These are phyloP conservation scores for Polyploca ridens DNA, from an alignment of 2,888 invertebrate genomes.

Conservation along the genomic window DNA sequence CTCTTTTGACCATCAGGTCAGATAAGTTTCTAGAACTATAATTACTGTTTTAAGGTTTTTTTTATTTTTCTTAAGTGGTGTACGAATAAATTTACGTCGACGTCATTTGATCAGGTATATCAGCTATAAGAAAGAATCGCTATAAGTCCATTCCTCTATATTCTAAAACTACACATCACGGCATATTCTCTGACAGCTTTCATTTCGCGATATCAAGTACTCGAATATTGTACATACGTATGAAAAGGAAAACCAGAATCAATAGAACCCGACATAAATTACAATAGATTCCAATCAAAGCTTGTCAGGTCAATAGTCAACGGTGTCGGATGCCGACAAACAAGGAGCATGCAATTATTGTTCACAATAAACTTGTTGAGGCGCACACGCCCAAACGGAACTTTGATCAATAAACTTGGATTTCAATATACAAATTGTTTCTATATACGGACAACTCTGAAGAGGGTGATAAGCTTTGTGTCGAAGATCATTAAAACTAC, in stretches of 20 bases:
- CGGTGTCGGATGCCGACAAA: slow-evolving; percentile 1
- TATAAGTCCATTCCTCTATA: too few species aligned
- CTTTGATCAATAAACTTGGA: background rate
- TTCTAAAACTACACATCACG: too few species aligned
- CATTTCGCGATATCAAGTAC: background rate
- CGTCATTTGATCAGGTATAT: too few species aligned
- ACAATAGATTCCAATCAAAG: slow-evolving; percentile 7
- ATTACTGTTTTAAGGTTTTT: too few species aligned
- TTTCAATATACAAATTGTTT: background rate
- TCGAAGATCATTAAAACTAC: background rate
- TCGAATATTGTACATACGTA: background rate
- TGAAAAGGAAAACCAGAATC: background rate
- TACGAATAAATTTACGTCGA: too few species aligned
- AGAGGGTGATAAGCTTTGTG: background rate
- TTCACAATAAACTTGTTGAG: slow-evolving; percentile 9
- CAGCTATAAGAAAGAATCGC: too few species aligned
- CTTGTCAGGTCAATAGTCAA: background rate
- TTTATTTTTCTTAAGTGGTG: too few species aligned
- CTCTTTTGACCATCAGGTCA: too few species aligned
- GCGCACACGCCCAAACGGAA: background rate
- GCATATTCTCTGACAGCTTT: background rate
- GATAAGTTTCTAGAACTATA: too few species aligned
- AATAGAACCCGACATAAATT: background rate
- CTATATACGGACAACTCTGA: background rate
- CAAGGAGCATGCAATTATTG: slow-evolving; percentile 15